A percentile compares a stretch with the other conserved stretches of the same genome.
These are phyloP conservation scores for Glandiceps talaboti DNA, from an alignment of 53 echinoderm and acorn worm genomes.

Conservation along the genomic window DNA sequence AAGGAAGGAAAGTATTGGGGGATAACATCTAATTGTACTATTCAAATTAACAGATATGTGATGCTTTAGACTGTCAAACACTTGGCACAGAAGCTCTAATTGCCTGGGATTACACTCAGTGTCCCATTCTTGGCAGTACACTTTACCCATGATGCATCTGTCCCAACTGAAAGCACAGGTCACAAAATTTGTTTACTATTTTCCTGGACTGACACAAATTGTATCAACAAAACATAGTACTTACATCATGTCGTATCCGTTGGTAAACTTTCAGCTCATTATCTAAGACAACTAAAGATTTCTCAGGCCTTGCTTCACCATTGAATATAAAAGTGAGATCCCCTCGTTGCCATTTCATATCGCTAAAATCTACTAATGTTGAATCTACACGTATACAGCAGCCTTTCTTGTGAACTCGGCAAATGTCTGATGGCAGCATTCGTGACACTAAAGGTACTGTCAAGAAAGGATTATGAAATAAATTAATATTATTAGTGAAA, in stretches of 20 bases:
- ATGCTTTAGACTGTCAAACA: no score
- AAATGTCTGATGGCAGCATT: conserved; percentile 82
- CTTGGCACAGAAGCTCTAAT: no score
- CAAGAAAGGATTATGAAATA: no score
- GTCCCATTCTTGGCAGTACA: no score
- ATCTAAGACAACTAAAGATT: conserved; percentile 70
- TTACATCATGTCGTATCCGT: conserved; percentile 63
- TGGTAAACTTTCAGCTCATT: conserved; percentile 76
- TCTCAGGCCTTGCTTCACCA: conserved; percentile 52
- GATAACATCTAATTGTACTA: no score
- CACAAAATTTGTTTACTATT: no score
- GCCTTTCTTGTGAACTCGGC: conserved; percentile 78
- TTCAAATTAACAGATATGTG: no score
- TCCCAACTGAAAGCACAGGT: no score
- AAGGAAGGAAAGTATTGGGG: no score
- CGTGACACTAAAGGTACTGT: conserved; percentile 79
- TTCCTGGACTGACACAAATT: not conserved
- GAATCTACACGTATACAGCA: conserved; percentile 71
- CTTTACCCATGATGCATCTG: no score
- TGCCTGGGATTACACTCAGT: no score
- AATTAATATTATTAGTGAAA: no score
- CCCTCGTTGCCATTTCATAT: conserved; percentile 86
- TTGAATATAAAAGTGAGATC: conserved; percentile 86
- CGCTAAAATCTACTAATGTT: conserved; percentile 75
- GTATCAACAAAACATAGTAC: conserved; percentile 3